Evolutionary conservation across 2,888 invertebrate species (phyloP).

Genomic region (Phortica magna): DNA sequence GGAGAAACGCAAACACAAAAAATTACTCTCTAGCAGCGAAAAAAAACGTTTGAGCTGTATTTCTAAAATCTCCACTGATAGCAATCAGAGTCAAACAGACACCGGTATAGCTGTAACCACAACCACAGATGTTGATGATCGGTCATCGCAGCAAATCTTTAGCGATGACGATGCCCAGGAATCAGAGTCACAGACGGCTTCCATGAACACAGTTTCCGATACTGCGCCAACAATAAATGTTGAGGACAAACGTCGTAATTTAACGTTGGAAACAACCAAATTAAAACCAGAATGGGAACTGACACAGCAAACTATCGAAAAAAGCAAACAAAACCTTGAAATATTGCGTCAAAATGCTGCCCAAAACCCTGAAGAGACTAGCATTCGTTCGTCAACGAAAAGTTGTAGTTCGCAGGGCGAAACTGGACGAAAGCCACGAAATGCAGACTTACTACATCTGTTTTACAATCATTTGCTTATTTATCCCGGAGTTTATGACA

Average conservation of each 20-base stretch:
- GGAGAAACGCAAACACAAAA: slow-evolving; percentile 63
- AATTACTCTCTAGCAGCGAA: slow-evolving; percentile 62
- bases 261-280: slow-evolving; percentile 71
- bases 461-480: slow-evolving; percentile 91
- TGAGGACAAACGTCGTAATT: slow-evolving; percentile 73
- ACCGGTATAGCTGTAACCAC: slow-evolving; percentile 34
- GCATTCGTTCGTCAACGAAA: slow-evolving; percentile 57
- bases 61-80: slow-evolving; percentile 77
- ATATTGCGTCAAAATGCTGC: slow-evolving; percentile 76
- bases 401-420: slow-evolving; percentile 59
- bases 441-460: slow-evolving; percentile 75
- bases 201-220: slow-evolving; percentile 37
- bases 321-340: slow-evolving; percentile 77
- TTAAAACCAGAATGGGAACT: slow-evolving; percentile 71
- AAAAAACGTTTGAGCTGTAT: slow-evolving; percentile 77
- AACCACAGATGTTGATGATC: slow-evolving; percentile 37
- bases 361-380: slow-evolving; percentile 57
- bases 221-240: slow-evolving; percentile 71
- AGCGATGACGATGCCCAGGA: slow-evolving; percentile 67
- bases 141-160: slow-evolving; percentile 52
- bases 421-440: slow-evolving; percentile 49
- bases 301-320: slow-evolving; percentile 75
- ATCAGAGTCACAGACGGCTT: slow-evolving; percentile 39
- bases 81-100: slow-evolving; percentile 70
- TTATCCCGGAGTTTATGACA: slow-evolving; percentile 89